These are phyloP conservation scores for Amorpha juglandis DNA, from an alignment of 2,888 invertebrate genomes.

Conservation along the genomic window DNA sequence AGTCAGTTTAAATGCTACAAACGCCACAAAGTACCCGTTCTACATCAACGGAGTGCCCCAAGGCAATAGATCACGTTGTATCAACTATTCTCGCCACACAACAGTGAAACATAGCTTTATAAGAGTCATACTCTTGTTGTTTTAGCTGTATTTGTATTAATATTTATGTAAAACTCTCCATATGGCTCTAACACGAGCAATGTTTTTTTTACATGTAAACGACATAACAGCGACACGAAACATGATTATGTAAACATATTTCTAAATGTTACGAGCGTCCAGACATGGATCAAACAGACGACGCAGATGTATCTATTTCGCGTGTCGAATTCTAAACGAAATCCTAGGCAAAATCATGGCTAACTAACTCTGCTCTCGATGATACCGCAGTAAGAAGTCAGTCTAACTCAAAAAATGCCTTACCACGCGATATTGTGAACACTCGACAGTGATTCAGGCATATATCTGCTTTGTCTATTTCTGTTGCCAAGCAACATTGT, in stretches of 20 bases:
- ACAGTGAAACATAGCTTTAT: neutral
- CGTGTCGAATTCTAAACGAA: too few relatives aligned
- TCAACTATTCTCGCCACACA: neutral
- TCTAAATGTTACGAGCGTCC: neutral
- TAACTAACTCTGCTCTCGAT: too few relatives aligned
- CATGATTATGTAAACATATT: constrained; percentile 1
- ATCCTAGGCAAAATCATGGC: too few relatives aligned
- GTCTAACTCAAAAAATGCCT: too few relatives aligned
- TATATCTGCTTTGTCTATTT: too few relatives aligned
- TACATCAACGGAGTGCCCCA: neutral
- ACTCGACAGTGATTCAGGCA: too few relatives aligned
- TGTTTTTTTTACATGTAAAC: neutral
- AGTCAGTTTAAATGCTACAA: neutral
- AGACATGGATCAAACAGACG: too few relatives aligned
- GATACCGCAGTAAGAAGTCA: too few relatives aligned
- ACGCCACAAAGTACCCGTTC: neutral
- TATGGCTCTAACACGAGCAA: neutral
- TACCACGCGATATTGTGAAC: too few relatives aligned
- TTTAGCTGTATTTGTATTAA: constrained; percentile 6
- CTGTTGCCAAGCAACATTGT: too few relatives aligned
- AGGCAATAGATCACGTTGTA: neutral
- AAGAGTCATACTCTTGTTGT: neutral
- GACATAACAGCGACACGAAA: neutral
- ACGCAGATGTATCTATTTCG: too few relatives aligned
- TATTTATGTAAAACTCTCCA: neutral